These are phyloP conservation scores for Bombyx mandarina DNA, from an alignment of 1,140 invertebrate species.

Conservation along the genomic window DNA sequence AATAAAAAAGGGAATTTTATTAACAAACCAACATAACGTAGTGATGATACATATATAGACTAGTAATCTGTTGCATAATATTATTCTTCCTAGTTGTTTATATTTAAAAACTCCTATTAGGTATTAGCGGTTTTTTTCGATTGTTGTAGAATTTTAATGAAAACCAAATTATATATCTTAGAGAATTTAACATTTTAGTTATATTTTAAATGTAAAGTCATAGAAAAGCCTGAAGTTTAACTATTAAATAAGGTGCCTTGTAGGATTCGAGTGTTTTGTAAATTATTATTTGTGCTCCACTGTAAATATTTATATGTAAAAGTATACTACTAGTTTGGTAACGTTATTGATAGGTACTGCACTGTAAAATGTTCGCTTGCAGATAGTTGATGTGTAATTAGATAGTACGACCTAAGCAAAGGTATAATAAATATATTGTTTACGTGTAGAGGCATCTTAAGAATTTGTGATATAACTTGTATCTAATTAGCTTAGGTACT, in stretches of 20 bases:
- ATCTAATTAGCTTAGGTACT: slow-evolving; percentile 52
- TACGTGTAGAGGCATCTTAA: slow-evolving; percentile 61
- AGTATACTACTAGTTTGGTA: slow-evolving; percentile 61
- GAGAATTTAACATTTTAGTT: slow-evolving; percentile 67
- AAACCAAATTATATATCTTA: slow-evolving; percentile 71
- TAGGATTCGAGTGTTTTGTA: slow-evolving; percentile 62
- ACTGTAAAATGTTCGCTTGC: slow-evolving; percentile 51
- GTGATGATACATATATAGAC: slow-evolving; percentile 22
- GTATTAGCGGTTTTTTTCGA: slow-evolving; percentile 55
- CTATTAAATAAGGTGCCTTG: slow-evolving; percentile 67
- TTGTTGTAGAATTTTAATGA: slow-evolving; percentile 68
- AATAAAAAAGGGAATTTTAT: slow-evolving; percentile 17
- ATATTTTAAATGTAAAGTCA: slow-evolving; percentile 60
- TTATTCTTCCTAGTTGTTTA: slow-evolving; percentile 69
- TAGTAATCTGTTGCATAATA: slow-evolving; percentile 67
- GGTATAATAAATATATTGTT: slow-evolving; percentile 63
- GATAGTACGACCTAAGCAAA: slow-evolving; percentile 38
- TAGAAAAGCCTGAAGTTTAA: slow-evolving; percentile 63
- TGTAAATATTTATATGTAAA: slow-evolving; percentile 66
- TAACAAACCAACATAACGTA: slow-evolving; percentile 34
- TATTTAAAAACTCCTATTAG: slow-evolving; percentile 69
- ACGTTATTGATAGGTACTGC: slow-evolving; percentile 25
- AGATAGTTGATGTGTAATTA: slow-evolving; percentile 37
- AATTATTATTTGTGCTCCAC: slow-evolving; percentile 63
- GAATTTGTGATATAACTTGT: slow-evolving; percentile 67